Conservation (phyloP, 2,888 invertebrate species). For the Cylloceria caligata region DNA sequence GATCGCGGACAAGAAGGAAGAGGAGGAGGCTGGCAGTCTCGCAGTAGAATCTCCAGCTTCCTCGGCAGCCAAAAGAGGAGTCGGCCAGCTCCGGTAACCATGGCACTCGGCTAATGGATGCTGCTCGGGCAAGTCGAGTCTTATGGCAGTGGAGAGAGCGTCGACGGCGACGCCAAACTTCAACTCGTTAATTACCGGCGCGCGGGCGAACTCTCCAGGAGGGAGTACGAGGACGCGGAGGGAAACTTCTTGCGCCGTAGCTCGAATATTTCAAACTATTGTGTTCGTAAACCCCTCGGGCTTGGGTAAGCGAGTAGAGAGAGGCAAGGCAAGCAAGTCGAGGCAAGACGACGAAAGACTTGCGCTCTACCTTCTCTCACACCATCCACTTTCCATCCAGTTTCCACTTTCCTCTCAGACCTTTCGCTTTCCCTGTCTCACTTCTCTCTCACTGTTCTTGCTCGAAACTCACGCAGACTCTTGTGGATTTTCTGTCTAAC, state of each 20-base stretch:
- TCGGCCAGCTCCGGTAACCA: conserved; percentile 74
- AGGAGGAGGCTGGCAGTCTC: conserved; percentile 65
- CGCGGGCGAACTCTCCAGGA: conserved; percentile 54
- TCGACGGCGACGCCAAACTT: conserved; percentile 83
- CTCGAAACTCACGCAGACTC: conserved; percentile 55
- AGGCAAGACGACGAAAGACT: conserved; percentile 54
- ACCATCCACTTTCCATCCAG: conserved; percentile 55
- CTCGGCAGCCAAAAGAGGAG: conserved; percentile 80
- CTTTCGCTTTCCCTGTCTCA: conserved; percentile 53
- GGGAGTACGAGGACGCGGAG: conserved; percentile 70
- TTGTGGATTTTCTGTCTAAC: conserved; percentile 55
- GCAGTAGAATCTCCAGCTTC: conserved; percentile 73
- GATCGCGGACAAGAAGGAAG: conserved; percentile 17
- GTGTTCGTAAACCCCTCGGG: conserved; percentile 82
- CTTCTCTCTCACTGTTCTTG: conserved; percentile 38
- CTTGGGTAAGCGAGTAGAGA: conserved; percentile 74
- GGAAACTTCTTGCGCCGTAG: conserved; percentile 79
- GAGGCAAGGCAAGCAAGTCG: conserved; percentile 41
- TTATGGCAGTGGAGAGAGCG: conserved; percentile 63
- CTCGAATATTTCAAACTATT: conserved; percentile 85
- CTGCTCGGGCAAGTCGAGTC: conserved; percentile 69
- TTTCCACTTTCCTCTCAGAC: conserved; percentile 63
- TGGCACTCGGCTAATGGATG: conserved; percentile 84
- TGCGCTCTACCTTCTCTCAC: conserved; percentile 48
- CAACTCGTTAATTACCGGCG: conserved; percentile 85